Percentiles rank a stretch among this genome's conserved stretches.
Conservation (phyloP, 2,797 vertebrate species). For the Lycodopsis pacificus region DNA sequence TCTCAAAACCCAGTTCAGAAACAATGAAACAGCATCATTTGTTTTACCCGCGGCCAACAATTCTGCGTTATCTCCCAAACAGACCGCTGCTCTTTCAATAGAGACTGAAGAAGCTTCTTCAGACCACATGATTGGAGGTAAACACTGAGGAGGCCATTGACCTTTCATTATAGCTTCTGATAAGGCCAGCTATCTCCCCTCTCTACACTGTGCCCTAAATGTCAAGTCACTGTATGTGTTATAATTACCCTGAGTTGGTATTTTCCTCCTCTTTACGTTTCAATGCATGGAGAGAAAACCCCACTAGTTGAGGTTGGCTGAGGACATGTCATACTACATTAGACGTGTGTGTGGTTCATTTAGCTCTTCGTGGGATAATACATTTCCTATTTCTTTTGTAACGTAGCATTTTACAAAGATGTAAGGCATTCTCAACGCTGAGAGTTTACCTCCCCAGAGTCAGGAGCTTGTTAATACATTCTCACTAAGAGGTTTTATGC, state of each 20-base stretch:
- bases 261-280: constrained; percentile 80
- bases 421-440: constrained; percentile 52
- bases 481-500: constrained; percentile 83
- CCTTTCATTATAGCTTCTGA: constrained; percentile 84
- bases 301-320: constrained; percentile 57
- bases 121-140: constrained; percentile 82
- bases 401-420: constrained; percentile 56
- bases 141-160: constrained; percentile 83
- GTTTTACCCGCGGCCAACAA: constrained; percentile 52
- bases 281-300: constrained; percentile 75
- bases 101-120: constrained; percentile 74
- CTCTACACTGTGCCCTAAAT: constrained; percentile 79
- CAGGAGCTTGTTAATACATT: constrained; percentile 77
- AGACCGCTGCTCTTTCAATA: constrained; percentile 65
- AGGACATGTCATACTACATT: constrained; percentile 66
- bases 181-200: constrained; percentile 83
- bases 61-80: constrained; percentile 54
- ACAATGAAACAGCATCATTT: constrained; percentile 6
- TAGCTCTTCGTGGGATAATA: constrained; percentile 56
- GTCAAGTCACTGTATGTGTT: constrained; percentile 83
- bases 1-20: not conserved
- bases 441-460: constrained; percentile 71
- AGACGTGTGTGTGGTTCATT: constrained; percentile 62
- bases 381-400: constrained; percentile 23
- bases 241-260: constrained; percentile 78